A percentile compares a stretch with the other conserved stretches of the same genome.
Conservation (phyloP, 2,888 invertebrate genomes). For the Leucophenga montana region DNA sequence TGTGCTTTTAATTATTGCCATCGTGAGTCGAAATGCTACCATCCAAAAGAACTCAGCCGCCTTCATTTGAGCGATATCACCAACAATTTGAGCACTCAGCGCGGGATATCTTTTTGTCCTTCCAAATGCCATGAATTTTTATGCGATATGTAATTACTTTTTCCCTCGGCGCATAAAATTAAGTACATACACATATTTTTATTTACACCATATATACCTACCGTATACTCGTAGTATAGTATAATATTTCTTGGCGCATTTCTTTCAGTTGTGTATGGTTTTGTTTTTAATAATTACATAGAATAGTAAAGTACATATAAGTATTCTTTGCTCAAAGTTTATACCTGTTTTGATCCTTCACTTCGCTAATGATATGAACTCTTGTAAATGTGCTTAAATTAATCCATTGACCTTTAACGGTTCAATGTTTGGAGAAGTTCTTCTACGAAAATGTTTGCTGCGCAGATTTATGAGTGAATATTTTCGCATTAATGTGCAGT, state of each 20-base stretch:
- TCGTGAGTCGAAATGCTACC: too few species aligned
- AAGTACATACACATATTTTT: constrained; percentile 51
- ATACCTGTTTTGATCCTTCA: neutral
- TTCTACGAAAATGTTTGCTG: too few species aligned
- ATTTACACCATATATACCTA: too few species aligned
- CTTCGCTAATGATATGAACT: constrained; percentile 7
- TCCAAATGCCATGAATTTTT: constrained; percentile 52
- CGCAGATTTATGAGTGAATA: too few species aligned
- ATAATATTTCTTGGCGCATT: neutral
- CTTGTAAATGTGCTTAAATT: neutral
- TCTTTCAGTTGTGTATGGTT: neutral
- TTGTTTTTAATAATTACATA: constrained; percentile 16
- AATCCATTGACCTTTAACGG: constrained; percentile 17
- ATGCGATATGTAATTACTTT: constrained; percentile 63
- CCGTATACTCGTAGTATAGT: too few species aligned
- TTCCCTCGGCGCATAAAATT: constrained; percentile 45
- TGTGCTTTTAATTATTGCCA: constrained; percentile 25
- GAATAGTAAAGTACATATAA: neutral
- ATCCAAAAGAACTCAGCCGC: too few species aligned
- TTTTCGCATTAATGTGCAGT: too few species aligned
- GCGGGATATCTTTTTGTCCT: constrained; percentile 36
- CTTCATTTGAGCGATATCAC: too few species aligned
- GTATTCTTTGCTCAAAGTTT: neutral
- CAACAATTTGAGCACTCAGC: too few species aligned
- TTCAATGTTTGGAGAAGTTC: neutral